Evolutionary conservation across 2,888 invertebrate species (phyloP), one percentile per base, ranked within the genome.

Genomic region (Phengaris alcon): DNA sequence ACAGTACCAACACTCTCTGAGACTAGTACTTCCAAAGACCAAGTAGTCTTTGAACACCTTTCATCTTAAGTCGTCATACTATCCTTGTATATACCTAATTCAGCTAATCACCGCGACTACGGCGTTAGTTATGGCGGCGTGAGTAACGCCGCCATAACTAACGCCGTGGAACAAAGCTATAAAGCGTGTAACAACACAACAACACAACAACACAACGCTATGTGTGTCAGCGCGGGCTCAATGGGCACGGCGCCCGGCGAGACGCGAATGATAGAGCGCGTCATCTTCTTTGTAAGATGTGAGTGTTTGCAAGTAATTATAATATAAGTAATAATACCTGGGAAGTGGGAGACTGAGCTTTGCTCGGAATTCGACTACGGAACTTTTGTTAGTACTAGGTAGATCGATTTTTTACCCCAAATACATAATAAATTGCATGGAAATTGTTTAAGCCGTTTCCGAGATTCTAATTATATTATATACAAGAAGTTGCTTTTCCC

Each of bases 131-230:
- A n/a, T n/a, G n/a, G n/a, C n/a, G n/a, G n/a, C n/a, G n/a, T n/a
- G n/a, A n/a, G n/a, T n/a, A n/a, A n/a, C n/a, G n/a, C n/a, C n/a
- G n/a, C n/a, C n/a, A n/a, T n/a, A n/a, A 59, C 59, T 57, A 22
- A 59, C 57, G 9, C 15, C 4, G 57, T 7, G 15, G 57, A 57
- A 57, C 59, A 59, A 59, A 59, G 59, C 22, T 59, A 22, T 59
- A 59, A 10, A 59, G 59, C 59, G 22, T 59, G 59, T 59, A 22
- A 59, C 59, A 59, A 22, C 15, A 57, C n/a, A n/a, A 57, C 57
- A 57, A 57, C 15, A 57, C 22, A 10, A 59, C 22, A 59, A 59
- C 59, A 59, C 22, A 59, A 59, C 22, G 22, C 10, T 59, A 12
- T 59, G 15, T 59, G 59, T 59, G 59, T 59, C 59, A 22, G 52